Evolutionary conservation across 2,797 vertebrate species (phyloP), one percentile per base, ranked within the genome.

Genomic region (Malurus leucopterus): DNA sequence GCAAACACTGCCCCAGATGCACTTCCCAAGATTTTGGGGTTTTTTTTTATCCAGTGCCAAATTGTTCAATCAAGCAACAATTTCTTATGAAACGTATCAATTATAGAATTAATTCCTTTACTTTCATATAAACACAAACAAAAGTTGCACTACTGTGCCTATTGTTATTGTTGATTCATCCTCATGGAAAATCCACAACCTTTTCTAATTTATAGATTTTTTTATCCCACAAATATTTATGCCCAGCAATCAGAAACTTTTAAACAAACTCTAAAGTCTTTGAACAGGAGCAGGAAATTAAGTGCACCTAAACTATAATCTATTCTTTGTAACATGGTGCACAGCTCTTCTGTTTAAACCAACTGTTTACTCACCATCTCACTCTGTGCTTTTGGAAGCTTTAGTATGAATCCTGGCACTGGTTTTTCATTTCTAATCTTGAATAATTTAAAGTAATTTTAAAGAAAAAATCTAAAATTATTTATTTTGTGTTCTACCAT

Each of bases 211-310:
- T 24, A 32, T 24, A 58, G 19, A 8, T 38, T 69, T 77, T 38
- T 20, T 14, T 2, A 8, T 9, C 1, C 1, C 14, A 18, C 6
- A 50, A 63, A n/a, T n/a, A n/a, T n/a, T n/a, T n/a, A n/a, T n/a
- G n/a, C n/a, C n/a, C n/a, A n/a, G n/a, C n/a, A n/a, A 61, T 55
- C 53, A 76, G 32, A 91, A 75, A 14, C 7, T 62, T 62, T 75
- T 36, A 62, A 91, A 62, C 27, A 75, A 58, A 73, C 21, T 30
- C 14, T 15, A 6, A 63, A 73, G 23, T 50, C 18, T 82, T 82
- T 47, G 51, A 81, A 84, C 12, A 75, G 29, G 11, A 65, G 16
- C 12, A 65, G 32, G 23, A 79, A 63, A 79, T 67, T 6, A 69
- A 78, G 18, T 38, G 18, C 38, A 67, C 16, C 18, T 65, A 69